Base-by-base conservation (phyloP, 2,797 vertebrate genomes). In the Enteromius mattozi region DNA sequence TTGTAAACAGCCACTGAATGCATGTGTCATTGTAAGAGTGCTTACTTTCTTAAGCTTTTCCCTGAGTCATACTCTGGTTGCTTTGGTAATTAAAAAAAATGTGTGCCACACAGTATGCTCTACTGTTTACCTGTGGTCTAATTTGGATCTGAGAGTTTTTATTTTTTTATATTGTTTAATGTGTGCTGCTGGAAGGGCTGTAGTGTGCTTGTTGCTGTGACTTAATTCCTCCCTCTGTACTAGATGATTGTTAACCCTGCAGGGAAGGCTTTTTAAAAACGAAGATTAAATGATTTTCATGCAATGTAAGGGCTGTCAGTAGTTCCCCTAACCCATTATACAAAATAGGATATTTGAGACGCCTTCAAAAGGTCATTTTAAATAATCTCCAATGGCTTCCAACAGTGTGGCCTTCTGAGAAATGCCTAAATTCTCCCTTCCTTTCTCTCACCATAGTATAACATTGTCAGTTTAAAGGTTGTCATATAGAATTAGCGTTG, bases 11-110 rank as follows among this genome's bases (percentile, higher is more conserved):
- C 65, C 33, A 37, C 30, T 40, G 9, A 69, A 69, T 65, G 74
- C 17, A 65, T 33, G 77, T 63, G 40, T 56, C 63, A 74, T 81
- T 76, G 63, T 45, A 59, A 80, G n/a, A 35, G 63, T 49, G n/a
- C 35, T 30, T 80, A 17, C 1, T 1, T 33, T 19, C 12, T 45
- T 45, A 37, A 86, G 81, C 37, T 81, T 49, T 51, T 74, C 16
- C 24, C 40, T 16, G 42, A 65, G 42, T 47, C 70, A 21, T 74
- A 19, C 71, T 21, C 2, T 13, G 51, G 35, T 17, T 56, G 51
- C 21, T 59, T 59, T 59, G 21, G 42, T 40, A 16, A 77, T 49
- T 17, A 1, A 77, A 37, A 54, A 37, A 24, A 40, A 5, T 8
- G 33, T 77, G 33, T 51, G 47, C 6, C 3, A 24, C 21, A 13